Conservation (phyloP, 2,888 invertebrate genomes). For the Archips xylosteana region DNA sequence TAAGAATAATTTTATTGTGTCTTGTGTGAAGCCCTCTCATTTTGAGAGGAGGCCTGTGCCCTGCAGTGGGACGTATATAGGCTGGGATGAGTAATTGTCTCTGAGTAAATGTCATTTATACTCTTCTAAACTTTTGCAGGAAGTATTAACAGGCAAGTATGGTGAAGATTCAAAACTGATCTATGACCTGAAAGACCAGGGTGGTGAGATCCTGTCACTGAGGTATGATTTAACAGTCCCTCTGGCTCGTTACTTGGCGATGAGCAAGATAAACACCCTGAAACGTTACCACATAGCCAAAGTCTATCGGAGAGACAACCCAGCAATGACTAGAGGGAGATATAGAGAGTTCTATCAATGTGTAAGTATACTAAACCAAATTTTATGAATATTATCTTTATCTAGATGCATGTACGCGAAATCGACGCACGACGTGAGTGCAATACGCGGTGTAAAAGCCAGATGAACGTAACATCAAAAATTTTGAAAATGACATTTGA, state of each 20-base stretch:
- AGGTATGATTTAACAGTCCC: conserved; percentile 99
- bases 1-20: too few relatives aligned
- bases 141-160: conserved; percentile 99
- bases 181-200: conserved; percentile 99
- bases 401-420: too few relatives aligned
- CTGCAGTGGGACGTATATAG: too few relatives aligned
- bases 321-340: conserved; percentile 97
- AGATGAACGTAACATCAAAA: too few relatives aligned
- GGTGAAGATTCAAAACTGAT: conserved; percentile 99
- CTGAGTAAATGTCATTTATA: neutral
- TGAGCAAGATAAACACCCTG: conserved; percentile 97
- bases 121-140: conserved; percentile 83
- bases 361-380: conserved; percentile 86
- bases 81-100: neutral
- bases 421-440: too few relatives aligned
- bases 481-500: too few relatives aligned
- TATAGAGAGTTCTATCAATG: conserved; percentile 99
- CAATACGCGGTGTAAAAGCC: too few relatives aligned
- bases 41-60: too few relatives aligned
- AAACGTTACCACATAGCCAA: conserved; percentile 99
- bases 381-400: too few relatives aligned
- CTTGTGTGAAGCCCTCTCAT: too few relatives aligned
- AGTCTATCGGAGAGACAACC: conserved; percentile 99
- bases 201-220: conserved; percentile 97
- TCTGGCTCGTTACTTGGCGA: conserved; percentile 98